Conservation (phyloP, 2,888 invertebrate genomes). For the Pyrrhosoma nymphula region DNA sequence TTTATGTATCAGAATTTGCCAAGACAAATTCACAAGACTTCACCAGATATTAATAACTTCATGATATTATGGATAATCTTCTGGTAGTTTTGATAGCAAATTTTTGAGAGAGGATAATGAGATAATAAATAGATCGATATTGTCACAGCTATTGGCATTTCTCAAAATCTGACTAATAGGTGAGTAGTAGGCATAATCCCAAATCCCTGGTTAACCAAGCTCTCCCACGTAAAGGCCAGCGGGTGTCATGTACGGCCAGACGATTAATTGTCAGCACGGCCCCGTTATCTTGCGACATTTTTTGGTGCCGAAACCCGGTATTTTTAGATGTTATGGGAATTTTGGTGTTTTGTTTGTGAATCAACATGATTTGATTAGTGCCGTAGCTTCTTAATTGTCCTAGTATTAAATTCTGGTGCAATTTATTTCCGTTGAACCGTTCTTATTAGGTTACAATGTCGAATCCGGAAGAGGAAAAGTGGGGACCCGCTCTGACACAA, state of each 20-base stretch:
- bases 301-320: background rate
- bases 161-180: too few species aligned
- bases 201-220: background rate
- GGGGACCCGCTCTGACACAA: background rate
- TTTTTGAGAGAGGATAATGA: too few species aligned
- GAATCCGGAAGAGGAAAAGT: background rate
- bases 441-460: background rate
- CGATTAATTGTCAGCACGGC: too few species aligned
- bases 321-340: background rate
- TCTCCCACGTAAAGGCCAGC: background rate
- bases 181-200: too few species aligned
- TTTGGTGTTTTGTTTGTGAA: background rate
- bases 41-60: too few species aligned
- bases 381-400: background rate
- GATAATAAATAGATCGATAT: too few species aligned
- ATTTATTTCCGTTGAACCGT: background rate
- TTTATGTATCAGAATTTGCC: too few species aligned
- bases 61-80: too few species aligned
- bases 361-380: background rate
- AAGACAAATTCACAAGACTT: too few species aligned
- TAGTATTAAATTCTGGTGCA: background rate
- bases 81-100: too few species aligned
- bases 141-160: too few species aligned
- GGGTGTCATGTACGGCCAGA: background rate
- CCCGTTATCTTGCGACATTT: background rate